Percentiles rank a stretch among this genome's conserved stretches.
These are phyloP conservation scores for Butorides virescens DNA, from an alignment of 2,113 vertebrate species.

Conservation along the genomic window DNA sequence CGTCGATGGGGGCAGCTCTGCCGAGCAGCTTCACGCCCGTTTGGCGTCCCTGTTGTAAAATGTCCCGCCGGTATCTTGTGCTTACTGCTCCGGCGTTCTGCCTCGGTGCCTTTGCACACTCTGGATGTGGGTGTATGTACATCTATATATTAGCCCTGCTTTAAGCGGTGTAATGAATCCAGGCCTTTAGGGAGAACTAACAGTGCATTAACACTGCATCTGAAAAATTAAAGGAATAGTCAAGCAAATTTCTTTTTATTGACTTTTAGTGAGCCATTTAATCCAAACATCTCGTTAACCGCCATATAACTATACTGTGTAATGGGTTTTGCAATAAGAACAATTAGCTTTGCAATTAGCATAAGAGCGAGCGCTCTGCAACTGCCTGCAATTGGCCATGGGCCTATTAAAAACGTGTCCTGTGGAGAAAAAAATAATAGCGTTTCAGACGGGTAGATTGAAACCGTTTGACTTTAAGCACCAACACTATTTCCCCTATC, in stretches of 20 bases:
- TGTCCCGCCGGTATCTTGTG: neutral
- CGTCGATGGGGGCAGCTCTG: neutral
- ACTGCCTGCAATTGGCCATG: conserved; percentile 45
- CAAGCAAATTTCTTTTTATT: conserved; percentile 82
- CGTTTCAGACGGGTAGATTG: neutral
- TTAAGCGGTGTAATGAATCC: conserved; percentile 66
- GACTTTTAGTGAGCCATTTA: conserved; percentile 82
- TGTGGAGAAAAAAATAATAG: neutral
- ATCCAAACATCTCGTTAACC: conserved; percentile 82
- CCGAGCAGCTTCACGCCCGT: neutral
- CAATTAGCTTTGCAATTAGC: conserved; percentile 83
- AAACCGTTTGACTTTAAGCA: neutral
- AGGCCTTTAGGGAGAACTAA: conserved; percentile 65
- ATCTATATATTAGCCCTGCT: neutral
- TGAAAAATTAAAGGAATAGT: conserved; percentile 77
- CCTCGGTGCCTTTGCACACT: neutral
- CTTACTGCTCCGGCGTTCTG: neutral
- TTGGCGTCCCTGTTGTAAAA: neutral
- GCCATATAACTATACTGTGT: conserved; percentile 76
- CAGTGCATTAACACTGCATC: conserved; percentile 65
- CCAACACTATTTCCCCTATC: neutral
- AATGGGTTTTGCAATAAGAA: conserved; percentile 81
- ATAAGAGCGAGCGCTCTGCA: conserved; percentile 69
- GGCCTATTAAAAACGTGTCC: conserved; percentile 8
- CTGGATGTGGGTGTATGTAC: neutral